Percentiles rank a stretch among this genome's conserved stretches.
These are phyloP conservation scores for Sitta carolinensis DNA, from an alignment of 2,797 vertebrate genomes.

Conservation along the genomic window DNA sequence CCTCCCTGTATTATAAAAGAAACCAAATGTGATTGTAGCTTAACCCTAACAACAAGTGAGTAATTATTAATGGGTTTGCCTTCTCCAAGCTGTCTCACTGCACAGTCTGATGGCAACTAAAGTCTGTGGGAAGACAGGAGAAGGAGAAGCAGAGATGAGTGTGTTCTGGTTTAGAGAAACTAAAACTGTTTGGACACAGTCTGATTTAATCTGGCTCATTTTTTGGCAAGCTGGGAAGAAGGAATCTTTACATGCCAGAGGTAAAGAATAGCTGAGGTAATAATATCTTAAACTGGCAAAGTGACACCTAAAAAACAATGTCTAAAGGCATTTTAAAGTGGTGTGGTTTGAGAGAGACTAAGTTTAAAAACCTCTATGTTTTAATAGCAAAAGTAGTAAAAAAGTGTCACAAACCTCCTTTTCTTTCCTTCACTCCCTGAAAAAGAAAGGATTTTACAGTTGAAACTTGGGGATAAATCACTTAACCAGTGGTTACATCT, in stretches of 20 bases:
- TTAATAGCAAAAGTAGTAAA: neutral
- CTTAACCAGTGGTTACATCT: neutral
- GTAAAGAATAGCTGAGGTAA: neutral
- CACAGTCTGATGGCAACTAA: neutral
- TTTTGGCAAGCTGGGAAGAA: neutral
- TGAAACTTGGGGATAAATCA: neutral
- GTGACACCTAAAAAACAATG: neutral
- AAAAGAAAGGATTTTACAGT: neutral
- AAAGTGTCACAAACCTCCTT: neutral
- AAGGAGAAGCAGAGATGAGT: neutral
- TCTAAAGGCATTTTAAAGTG: neutral
- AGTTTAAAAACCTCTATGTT: neutral
- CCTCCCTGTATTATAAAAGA: neutral
- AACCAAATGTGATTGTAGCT: neutral
- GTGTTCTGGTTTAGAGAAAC: neutral
- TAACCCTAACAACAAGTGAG: neutral
- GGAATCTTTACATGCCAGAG: neutral
- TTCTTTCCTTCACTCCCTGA: neutral
- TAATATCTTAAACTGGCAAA: neutral
- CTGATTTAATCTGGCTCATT: neutral
- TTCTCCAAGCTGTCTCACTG: neutral
- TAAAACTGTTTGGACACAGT: neutral
- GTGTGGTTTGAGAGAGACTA: neutral
- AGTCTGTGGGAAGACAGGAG: neutral
- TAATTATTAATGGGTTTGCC: neutral